Conservation (phyloP, 92 coral and sea anemone species). For the Actinostola sp. region DNA sequence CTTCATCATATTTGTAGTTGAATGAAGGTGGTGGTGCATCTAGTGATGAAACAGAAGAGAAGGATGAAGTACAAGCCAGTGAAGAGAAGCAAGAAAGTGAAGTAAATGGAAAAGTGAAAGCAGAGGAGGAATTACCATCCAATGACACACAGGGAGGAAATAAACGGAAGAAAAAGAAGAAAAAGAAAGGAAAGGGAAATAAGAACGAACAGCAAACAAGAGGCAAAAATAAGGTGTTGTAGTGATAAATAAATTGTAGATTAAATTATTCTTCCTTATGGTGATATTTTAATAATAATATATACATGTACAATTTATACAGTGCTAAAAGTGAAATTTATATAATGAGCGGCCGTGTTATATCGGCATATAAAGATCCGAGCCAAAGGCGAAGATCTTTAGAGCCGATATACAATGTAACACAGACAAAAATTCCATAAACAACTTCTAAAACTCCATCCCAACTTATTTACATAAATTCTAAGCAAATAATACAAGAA, state of each 20-base stretch:
- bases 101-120: conserved; percentile 23
- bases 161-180: conserved; percentile 68
- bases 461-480: too few species aligned
- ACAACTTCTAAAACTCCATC: too few species aligned
- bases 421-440: too few species aligned
- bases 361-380: too few species aligned
- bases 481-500: too few species aligned
- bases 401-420: too few species aligned
- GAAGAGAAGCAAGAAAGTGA: conserved; percentile 30
- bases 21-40: conserved; percentile 50
- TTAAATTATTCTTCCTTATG: too few species aligned
- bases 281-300: too few species aligned
- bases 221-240: conserved; percentile 5
- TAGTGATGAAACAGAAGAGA: conserved; percentile 63
- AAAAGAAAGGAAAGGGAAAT: conserved; percentile 67
- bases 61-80: conserved; percentile 34
- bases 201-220: conserved; percentile 27
- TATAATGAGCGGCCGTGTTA: too few species aligned
- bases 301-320: too few species aligned
- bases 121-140: conserved; percentile 7
- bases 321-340: too few species aligned
- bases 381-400: too few species aligned
- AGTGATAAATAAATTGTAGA: neutral
- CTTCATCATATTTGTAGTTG: conserved; percentile 36
- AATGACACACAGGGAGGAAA: conserved; percentile 30